Conservation (phyloP, 1,140 invertebrate species). For the Scaptomyza montana region DNA sequence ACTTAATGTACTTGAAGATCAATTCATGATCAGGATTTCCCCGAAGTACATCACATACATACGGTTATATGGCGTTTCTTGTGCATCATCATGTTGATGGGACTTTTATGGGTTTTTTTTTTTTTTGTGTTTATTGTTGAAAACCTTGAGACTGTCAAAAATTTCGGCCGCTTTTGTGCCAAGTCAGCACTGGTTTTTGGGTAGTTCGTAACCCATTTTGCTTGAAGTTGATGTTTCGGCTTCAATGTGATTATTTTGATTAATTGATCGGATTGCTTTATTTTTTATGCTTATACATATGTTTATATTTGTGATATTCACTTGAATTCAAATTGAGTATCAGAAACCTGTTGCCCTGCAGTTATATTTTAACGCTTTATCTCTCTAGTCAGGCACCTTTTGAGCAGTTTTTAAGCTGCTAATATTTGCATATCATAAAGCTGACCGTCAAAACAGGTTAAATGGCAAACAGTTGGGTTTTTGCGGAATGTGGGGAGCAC, state of each 20-base stretch:
- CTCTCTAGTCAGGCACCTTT: slow-evolving; percentile 23
- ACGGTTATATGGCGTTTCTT: slow-evolving; percentile 20
- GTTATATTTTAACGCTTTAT: neutral
- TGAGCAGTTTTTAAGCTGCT: slow-evolving; percentile 30
- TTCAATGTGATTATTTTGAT: slow-evolving; percentile 36
- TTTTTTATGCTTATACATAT: slow-evolving; percentile 3
- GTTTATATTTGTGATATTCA: slow-evolving; percentile 18
- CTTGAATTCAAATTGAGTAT: slow-evolving; percentile 15
- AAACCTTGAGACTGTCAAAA: slow-evolving; percentile 52
- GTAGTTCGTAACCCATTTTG: neutral
- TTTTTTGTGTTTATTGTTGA: slow-evolving; percentile 38
- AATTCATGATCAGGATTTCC: slow-evolving; percentile 63
- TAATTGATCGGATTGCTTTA: slow-evolving; percentile 32
- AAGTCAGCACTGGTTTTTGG: slow-evolving; percentile 34
- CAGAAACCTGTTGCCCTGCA: slow-evolving; percentile 41
- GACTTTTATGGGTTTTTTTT: slow-evolving; percentile 12
- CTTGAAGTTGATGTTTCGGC: slow-evolving; percentile 21
- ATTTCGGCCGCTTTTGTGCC: slow-evolving; percentile 22
- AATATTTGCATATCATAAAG: slow-evolving; percentile 54
- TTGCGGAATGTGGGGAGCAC: neutral
- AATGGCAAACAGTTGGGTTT: neutral
- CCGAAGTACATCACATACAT: slow-evolving; percentile 25
- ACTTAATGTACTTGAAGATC: slow-evolving; percentile 40
- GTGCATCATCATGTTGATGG: slow-evolving; percentile 15
- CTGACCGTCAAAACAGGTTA: slow-evolving; percentile 43